Conservation (phyloP, 2,113 vertebrate species). For the Sapajus apella region DNA sequence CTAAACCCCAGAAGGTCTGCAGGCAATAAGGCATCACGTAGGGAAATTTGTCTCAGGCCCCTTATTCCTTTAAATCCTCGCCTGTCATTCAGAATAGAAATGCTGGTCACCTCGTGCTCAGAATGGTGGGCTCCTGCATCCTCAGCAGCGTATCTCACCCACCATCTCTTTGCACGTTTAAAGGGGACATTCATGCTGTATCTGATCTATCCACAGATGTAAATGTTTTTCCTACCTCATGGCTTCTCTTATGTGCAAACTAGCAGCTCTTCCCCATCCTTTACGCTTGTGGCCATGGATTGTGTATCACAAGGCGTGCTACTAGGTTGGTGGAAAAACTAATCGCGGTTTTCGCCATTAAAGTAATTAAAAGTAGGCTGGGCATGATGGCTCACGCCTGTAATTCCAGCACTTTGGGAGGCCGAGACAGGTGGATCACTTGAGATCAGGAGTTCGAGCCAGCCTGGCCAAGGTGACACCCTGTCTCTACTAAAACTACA, state of each 20-base stretch:
- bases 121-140: rapidly evolving
- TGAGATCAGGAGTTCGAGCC: too few species aligned
- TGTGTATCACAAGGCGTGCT: not conserved
- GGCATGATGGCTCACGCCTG: too few species aligned
- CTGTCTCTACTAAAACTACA: too few species aligned
- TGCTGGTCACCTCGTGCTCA: rapidly evolving
- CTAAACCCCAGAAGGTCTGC: not conserved
- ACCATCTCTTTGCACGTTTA: not conserved
- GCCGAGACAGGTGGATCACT: too few species aligned
- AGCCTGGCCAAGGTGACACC: too few species aligned
- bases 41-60: not conserved
- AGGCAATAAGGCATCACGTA: rapidly evolving
- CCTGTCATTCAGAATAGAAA: not conserved
- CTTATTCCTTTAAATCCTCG: not conserved
- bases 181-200: not conserved
- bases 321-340: too few species aligned
- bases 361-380: too few species aligned
- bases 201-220: not conserved
- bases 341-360: too few species aligned
- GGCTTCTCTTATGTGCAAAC: not conserved
- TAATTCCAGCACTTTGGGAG: too few species aligned
- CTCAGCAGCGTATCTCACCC: rapidly evolving
- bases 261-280: not conserved
- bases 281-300: not conserved
- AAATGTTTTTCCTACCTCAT: too few species aligned